Conservation (phyloP, 2,113 vertebrate genomes). For the Indri indri region DNA sequence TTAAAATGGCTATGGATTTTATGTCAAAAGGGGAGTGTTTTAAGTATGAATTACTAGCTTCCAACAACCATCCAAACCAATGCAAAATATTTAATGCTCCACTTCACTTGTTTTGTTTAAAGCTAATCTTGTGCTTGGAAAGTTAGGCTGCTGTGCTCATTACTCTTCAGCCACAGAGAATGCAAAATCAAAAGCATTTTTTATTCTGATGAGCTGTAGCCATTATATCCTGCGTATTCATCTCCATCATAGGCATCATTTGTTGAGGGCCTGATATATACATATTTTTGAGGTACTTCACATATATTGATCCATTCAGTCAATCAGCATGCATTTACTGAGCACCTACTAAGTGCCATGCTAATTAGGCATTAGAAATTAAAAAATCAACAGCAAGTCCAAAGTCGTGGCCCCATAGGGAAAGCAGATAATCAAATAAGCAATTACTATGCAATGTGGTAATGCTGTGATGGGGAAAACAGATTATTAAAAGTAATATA, state of each 20-base stretch:
- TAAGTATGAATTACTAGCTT: constrained; percentile 44
- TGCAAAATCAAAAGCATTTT: background rate
- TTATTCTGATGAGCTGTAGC: background rate
- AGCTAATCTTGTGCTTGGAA: background rate
- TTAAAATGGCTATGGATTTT: constrained; percentile 60
- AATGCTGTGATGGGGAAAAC: background rate
- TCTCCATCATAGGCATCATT: background rate
- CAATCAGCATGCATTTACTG: background rate
- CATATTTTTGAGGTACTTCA: background rate
- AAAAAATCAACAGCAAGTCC: background rate
- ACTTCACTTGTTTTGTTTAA: constrained; percentile 36
- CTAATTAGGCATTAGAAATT: background rate
- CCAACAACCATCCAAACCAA: constrained; percentile 23
- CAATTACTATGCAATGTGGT: background rate
- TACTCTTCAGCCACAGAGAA: background rate
- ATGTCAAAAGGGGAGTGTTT: constrained; percentile 2
- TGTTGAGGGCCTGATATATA: background rate
- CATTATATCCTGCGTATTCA: background rate
- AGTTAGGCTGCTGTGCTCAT: background rate
- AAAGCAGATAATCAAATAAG: background rate
- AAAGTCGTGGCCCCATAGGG: background rate
- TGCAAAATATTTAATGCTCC: constrained; percentile 30
- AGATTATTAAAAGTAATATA: constrained; percentile 8
- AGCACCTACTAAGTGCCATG: background rate
- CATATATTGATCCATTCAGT: background rate